Evolutionary conservation across 2,113 vertebrate genomes (phyloP).

Genomic region (Phyllostomus hastatus): DNA sequence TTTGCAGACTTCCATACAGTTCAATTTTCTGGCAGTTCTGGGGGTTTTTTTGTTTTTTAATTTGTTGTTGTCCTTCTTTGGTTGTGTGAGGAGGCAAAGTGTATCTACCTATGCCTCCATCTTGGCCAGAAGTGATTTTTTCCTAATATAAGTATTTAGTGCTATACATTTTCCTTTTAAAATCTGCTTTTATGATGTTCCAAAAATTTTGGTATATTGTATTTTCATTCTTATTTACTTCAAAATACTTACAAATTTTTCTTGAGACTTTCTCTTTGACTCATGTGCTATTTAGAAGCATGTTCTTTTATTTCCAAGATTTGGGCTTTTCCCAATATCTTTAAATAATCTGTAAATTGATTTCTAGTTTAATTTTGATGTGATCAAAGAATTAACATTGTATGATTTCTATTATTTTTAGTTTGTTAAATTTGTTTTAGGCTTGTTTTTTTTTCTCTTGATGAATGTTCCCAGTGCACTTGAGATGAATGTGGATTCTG

Average conservation of each 20-base stretch:
- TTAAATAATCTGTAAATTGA: neutral
- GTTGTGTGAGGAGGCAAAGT: no score
- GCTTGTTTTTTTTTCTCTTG: neutral
- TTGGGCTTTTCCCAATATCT: neutral
- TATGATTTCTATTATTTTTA: neutral
- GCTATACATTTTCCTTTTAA: neutral
- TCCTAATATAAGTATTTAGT: neutral
- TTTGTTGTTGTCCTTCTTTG: no score
- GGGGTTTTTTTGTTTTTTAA: no score
- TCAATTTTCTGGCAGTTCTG: no score
- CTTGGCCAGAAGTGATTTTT: neutral
- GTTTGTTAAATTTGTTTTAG: neutral
- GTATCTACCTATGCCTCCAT: no score
- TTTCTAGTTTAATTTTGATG: neutral
- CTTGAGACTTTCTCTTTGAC: neutral
- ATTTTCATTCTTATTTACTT: neutral
- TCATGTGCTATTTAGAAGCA: neutral
- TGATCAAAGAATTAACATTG: neutral
- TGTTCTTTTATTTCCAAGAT: neutral
- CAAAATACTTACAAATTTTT: neutral
- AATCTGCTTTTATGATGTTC: neutral
- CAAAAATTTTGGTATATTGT: neutral
- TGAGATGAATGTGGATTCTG: neutral
- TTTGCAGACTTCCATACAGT: no score
- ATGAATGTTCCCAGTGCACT: neutral